A percentile compares a stretch with the other conserved stretches of the same genome.
phyloP scores from a whole-genome alignment of 2,888 invertebrate genomes.

The Pandemis cinnamomeana region DNA sequence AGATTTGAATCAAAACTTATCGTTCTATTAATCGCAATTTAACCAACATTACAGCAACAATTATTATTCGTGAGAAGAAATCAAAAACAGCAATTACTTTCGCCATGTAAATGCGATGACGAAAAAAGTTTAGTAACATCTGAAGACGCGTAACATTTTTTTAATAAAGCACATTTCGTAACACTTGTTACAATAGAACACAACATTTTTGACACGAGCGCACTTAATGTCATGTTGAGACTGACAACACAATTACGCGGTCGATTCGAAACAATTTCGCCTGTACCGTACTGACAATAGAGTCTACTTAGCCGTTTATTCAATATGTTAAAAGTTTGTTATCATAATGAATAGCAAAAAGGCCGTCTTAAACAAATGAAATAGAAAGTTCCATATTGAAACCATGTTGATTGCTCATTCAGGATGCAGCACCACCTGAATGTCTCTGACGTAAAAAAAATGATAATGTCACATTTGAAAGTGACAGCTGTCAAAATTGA shows the following conservation, averaged over 20 bases:
- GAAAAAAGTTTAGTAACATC: constrained; percentile 39
- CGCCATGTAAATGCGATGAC: constrained; percentile 28
- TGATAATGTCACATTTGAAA: constrained; percentile 42
- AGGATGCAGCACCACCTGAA: constrained; percentile 43
- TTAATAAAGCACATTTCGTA: constrained; percentile 60
- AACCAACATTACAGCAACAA: constrained; percentile 34
- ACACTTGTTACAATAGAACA: constrained; percentile 57
- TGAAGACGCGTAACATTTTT: constrained; percentile 47
- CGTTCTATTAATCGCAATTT: constrained; percentile 38
- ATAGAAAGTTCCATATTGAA: constrained; percentile 63
- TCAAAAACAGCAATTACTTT: constrained; percentile 38
- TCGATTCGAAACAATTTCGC: neutral
- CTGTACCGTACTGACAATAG: constrained; percentile 30
- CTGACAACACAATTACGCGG: constrained; percentile 44
- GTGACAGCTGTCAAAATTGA: constrained; percentile 52
- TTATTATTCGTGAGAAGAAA: constrained; percentile 32
- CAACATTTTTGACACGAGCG: constrained; percentile 61
- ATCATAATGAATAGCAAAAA: constrained; percentile 45
- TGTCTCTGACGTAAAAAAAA: constrained; percentile 34
- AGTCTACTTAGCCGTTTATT: constrained; percentile 19
- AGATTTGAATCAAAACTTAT: constrained; percentile 30
- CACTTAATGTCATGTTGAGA: constrained; percentile 63
- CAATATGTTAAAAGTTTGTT: constrained; percentile 43
- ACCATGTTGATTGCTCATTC: constrained; percentile 59
- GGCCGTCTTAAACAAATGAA: constrained; percentile 61